Percentiles rank a stretch among this genome's conserved stretches.
Evolutionary conservation across 2,888 invertebrate genomes (phyloP).

Genomic region (Lithodes maja): DNA sequence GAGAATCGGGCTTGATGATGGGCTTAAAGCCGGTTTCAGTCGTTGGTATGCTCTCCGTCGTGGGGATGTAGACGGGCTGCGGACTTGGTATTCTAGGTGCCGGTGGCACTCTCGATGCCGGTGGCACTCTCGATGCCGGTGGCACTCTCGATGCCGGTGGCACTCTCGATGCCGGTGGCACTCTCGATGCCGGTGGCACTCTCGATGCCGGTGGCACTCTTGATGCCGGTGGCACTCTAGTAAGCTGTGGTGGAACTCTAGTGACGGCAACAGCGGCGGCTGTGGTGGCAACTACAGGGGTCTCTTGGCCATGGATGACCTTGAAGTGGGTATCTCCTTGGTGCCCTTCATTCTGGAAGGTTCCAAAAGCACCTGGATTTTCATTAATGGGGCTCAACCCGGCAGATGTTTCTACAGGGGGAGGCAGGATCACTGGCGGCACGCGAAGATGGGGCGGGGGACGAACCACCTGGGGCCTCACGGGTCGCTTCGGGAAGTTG

Average conservation of each 20-base stretch:
- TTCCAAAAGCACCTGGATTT: slow-evolving; percentile 43
- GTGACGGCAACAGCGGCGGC: not conserved
- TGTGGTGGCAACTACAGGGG: not conserved
- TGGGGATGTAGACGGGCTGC: slow-evolving; percentile 41
- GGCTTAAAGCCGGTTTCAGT: slow-evolving; percentile 54
- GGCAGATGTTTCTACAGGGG: not conserved
- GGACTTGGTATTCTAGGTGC: slow-evolving; percentile 30
- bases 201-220: not conserved
- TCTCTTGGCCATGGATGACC: slow-evolving; percentile 28
- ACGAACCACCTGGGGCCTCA: slow-evolving; percentile 2
- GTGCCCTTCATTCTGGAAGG: slow-evolving; percentile 40
- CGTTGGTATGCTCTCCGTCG: slow-evolving; percentile 18
- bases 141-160: not conserved
- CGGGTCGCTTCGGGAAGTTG: slow-evolving; percentile 5
- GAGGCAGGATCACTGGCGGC: slow-evolving; percentile 21
- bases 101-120: not conserved
- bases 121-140: slow-evolving; percentile 13
- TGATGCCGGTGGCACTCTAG: not conserved
- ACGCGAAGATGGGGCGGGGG: not conserved
- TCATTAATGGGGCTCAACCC: not conserved
- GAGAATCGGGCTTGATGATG: slow-evolving; percentile 40
- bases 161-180: not conserved
- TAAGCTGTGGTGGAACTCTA: too few relatives aligned
- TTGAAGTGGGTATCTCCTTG: slow-evolving; percentile 43
- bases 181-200: not conserved